Conservation (phyloP, 2,797 vertebrate genomes). For the Coracias cyanogaster region DNA sequence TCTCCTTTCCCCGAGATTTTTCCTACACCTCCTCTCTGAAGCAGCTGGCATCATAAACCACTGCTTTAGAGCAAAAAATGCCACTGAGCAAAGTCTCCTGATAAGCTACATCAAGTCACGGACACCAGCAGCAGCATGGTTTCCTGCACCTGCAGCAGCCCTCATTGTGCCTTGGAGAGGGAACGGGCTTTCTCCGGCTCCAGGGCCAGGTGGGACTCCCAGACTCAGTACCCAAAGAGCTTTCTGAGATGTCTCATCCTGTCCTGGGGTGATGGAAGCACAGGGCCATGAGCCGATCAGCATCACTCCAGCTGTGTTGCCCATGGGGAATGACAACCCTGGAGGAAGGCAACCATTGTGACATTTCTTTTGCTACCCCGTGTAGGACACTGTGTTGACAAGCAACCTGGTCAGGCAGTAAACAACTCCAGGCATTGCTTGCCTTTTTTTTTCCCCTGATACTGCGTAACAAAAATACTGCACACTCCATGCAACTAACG, state of each 20-base stretch:
- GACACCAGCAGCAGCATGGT: background rate
- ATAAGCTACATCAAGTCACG: background rate
- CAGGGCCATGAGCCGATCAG: rapidly evolving
- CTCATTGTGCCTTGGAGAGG: background rate
- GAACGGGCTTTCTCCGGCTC: background rate
- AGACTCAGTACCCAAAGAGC: background rate
- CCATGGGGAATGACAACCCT: background rate
- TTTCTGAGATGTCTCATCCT: background rate
- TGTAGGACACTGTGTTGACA: background rate
- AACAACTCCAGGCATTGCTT: background rate
- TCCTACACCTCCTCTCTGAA: background rate
- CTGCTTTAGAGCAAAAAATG: background rate
- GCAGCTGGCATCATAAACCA: background rate
- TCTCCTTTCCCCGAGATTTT: background rate
- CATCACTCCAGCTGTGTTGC: background rate
- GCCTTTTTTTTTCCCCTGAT: background rate
- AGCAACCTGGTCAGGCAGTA: background rate
- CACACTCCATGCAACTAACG: background rate
- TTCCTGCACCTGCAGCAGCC: background rate
- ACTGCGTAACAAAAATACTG: background rate
- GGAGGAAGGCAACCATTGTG: background rate
- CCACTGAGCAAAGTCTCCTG: background rate
- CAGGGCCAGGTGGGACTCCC: background rate
- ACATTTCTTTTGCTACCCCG: background rate
- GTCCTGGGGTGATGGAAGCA: background rate